phyloP scores from a whole-genome alignment of 30 jellyfish, hydroid and myxozoan genomes.

The Phacellophora camtschatica region DNA sequence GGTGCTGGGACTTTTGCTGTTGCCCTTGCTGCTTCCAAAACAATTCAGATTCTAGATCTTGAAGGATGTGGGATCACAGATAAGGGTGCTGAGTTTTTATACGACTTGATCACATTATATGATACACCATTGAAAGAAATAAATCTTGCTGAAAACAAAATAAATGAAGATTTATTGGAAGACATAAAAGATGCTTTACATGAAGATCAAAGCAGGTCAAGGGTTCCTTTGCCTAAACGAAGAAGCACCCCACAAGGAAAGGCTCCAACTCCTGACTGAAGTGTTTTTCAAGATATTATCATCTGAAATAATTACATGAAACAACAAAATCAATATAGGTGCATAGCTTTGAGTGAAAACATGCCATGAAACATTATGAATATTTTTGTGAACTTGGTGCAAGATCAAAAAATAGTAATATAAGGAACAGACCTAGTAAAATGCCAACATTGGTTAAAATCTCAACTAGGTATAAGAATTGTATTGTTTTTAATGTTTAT shows the following conservation, averaged over 20 bases:
- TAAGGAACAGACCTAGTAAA: no score
- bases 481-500: no score
- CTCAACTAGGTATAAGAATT: no score
- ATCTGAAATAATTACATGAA: no score
- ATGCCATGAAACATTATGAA: no score
- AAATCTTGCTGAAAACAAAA: slow-evolving; percentile 80
- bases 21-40: slow-evolving; percentile 86
- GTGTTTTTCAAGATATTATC: no score
- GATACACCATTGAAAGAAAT: slow-evolving; percentile 63
- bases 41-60: slow-evolving; percentile 65
- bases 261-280: slow-evolving; percentile 30
- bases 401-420: no score
- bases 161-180: slow-evolving; percentile 73
- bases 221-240: slow-evolving; percentile 8
- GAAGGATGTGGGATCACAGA: slow-evolving; percentile 94
- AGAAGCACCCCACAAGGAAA: slow-evolving; percentile 68
- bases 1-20: slow-evolving; percentile 98
- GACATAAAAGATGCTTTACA: slow-evolving; percentile 78
- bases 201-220: slow-evolving; percentile 9
- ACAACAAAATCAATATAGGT: no score
- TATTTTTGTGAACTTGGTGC: no score
- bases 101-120: slow-evolving; percentile 75
- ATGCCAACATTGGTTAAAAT: no score
- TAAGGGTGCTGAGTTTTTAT: slow-evolving; percentile 89
- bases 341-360: no score